Evolutionary conservation across 2,113 vertebrate genomes (phyloP).

Genomic region (Alectura lathami): DNA sequence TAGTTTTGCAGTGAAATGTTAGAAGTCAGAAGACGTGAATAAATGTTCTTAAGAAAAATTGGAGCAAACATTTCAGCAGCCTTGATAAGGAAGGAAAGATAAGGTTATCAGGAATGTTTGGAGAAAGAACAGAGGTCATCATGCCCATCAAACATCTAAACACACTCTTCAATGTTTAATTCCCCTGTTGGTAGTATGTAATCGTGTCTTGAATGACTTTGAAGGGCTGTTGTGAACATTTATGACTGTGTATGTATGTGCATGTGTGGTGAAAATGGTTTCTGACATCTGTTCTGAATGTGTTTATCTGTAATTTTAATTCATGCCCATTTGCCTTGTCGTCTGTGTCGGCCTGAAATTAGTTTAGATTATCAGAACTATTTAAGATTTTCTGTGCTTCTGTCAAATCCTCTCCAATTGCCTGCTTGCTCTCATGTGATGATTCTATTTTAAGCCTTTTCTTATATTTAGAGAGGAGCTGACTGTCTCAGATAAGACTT

Average conservation of each 20-base stretch:
- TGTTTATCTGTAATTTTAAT: slow-evolving; percentile 69
- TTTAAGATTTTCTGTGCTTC: slow-evolving; percentile 52
- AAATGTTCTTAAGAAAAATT: background rate
- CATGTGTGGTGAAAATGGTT: background rate
- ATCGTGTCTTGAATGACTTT: slow-evolving; percentile 56
- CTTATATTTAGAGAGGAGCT: background rate
- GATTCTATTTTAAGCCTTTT: background rate
- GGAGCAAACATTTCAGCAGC: background rate
- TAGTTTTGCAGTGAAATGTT: background rate
- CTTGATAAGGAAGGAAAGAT: background rate
- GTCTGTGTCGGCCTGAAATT: slow-evolving; percentile 55
- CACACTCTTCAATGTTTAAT: slow-evolving; percentile 50
- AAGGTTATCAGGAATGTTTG: background rate
- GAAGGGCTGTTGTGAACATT: slow-evolving; percentile 41
- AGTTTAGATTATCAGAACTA: slow-evolving; percentile 56
- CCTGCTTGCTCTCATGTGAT: background rate
- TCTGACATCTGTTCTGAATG: slow-evolving; percentile 62
- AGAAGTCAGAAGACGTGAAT: background rate
- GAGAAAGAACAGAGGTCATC: slow-evolving; percentile 15
- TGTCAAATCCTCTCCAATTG: slow-evolving; percentile 35
- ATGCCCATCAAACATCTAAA: background rate
- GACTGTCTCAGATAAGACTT: background rate
- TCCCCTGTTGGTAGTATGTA: slow-evolving; percentile 24
- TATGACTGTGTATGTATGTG: background rate
- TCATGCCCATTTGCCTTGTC: slow-evolving; percentile 63